phyloP scores from a whole-genome alignment of 2,797 vertebrate species.

The Valencia hispanica region DNA sequence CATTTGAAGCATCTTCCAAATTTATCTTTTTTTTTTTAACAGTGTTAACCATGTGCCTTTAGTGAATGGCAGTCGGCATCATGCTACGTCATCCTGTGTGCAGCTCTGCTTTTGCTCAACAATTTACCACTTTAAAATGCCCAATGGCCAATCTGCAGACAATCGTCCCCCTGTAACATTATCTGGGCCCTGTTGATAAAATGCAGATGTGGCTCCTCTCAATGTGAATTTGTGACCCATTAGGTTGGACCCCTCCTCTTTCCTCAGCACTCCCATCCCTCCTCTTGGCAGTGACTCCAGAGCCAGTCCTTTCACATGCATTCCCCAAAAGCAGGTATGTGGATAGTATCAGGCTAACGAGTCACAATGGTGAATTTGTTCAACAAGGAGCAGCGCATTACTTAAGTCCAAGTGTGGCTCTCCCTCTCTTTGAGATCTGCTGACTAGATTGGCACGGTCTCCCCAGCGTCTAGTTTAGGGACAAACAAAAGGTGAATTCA shows the following conservation, averaged over 20 bases:
- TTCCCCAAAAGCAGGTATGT: conserved; percentile 80
- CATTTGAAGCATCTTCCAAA: conserved; percentile 13
- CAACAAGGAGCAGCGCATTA: conserved; percentile 78
- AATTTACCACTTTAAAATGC: conserved; percentile 91
- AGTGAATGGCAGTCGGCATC: conserved; percentile 59
- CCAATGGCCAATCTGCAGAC: conserved; percentile 96
- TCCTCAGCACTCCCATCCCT: conserved; percentile 70
- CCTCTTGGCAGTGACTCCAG: conserved; percentile 68
- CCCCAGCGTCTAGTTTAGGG: conserved; percentile 77
- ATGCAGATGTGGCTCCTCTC: conserved; percentile 95
- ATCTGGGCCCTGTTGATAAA: conserved; percentile 97
- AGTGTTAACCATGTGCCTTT: conserved; percentile 63
- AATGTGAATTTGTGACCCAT: conserved; percentile 93
- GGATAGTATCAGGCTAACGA: conserved; percentile 78
- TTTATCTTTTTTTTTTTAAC: conserved; percentile 28
- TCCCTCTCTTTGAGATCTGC: conserved; percentile 75
- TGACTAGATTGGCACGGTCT: conserved; percentile 72
- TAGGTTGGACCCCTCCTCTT: conserved; percentile 73
- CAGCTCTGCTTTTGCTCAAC: conserved; percentile 92
- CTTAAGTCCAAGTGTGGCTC: conserved; percentile 78
- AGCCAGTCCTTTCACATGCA: conserved; percentile 71
- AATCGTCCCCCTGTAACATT: conserved; percentile 95
- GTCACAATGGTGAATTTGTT: conserved; percentile 83
- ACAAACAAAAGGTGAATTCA: conserved; percentile 80
- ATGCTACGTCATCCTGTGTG: conserved; percentile 71